Evolutionary conservation across 2,888 invertebrate genomes (phyloP).

Genomic region (Apotomis betuletana): DNA sequence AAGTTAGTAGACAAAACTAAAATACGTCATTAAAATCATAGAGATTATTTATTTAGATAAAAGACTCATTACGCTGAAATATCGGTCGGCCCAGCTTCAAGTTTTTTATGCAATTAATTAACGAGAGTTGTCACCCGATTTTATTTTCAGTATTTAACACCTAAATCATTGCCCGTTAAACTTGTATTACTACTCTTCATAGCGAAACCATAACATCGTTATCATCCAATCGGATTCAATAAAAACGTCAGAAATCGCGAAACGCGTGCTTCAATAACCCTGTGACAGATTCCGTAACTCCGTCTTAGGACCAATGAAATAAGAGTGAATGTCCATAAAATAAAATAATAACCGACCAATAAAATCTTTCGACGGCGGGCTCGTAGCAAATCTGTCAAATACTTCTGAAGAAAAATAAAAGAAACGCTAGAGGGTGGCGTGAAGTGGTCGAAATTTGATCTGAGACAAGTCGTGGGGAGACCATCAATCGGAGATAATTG

Average conservation of each 20-base stretch:
- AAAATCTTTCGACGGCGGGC: conserved; percentile 70
- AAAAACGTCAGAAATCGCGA: conserved; percentile 70
- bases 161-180: conserved; percentile 25
- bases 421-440: conserved; percentile 61
- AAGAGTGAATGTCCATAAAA: conserved; percentile 81
- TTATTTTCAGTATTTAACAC: not conserved
- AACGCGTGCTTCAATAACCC: conserved; percentile 76
- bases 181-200: conserved; percentile 4
- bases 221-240: conserved; percentile 69
- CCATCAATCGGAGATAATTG: conserved; percentile 79
- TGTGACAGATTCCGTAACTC: conserved; percentile 76
- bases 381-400: conserved; percentile 77
- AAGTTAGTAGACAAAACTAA: too few species aligned
- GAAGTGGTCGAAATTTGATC: conserved; percentile 79
- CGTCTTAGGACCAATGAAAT: conserved; percentile 77
- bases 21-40: too few species aligned
- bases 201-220: conserved; percentile 61
- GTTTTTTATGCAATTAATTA: too few species aligned
- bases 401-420: conserved; percentile 63
- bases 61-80: too few species aligned
- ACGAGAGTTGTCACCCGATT: too few species aligned
- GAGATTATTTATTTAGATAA: too few species aligned
- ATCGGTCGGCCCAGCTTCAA: too few species aligned
- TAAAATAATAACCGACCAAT: conserved; percentile 82
- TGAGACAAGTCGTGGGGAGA: conserved; percentile 66